Base-by-base conservation (phyloP, 1,140 invertebrate species). In the Lepidurus packardi region DNA sequence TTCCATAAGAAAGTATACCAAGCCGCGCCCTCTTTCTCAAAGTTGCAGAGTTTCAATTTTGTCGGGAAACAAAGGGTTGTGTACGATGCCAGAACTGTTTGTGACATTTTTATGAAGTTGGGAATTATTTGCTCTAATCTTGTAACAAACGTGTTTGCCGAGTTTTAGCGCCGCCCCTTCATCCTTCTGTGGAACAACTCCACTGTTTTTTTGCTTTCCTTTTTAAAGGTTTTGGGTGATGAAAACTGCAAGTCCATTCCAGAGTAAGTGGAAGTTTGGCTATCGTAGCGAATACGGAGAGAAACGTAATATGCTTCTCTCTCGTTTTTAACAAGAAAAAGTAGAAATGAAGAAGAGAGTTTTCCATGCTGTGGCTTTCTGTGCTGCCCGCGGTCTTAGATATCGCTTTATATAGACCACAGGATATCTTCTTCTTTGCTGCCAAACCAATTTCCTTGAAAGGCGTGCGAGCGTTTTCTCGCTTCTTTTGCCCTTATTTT, bases 391-490 rank as follows among this genome's bases (percentile, higher is more conserved):
- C 21, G 53, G 21, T 65, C 53, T 65, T 16, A 65, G 53, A 65
- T 65, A 65, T 65, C 47, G 21, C 47, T 13, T n/a, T 65, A 65
- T 65, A 65, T 65, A 65, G 53, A 65, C 53, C 53, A 65, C 53
- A 65, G n/a, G 53, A 65, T 65, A 65, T 65, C 45, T 10, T 47
- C 53, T 65, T 65, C 53, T 65, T 13, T 13, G 53, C 53, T 65
- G 53, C n/a, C 53, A 65, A 65, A 65, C 53, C 53, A 65, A 65
- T 65, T 65, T 65, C 53, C 53, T 65, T 65, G 53, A 65, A 65
- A 65, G 53, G 53, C 53, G 21, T 65, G 53, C 53, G 53, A 65
- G 21, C 53, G 21, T 65, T 65, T 65, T 65, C 53, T 65, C 53
- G 6, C 21, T 65, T 16, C 53, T 65, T 21, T 65, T 65, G 16